phyloP scores from a whole-genome alignment of 2,888 invertebrate genomes.

The Xylocampa areola region DNA sequence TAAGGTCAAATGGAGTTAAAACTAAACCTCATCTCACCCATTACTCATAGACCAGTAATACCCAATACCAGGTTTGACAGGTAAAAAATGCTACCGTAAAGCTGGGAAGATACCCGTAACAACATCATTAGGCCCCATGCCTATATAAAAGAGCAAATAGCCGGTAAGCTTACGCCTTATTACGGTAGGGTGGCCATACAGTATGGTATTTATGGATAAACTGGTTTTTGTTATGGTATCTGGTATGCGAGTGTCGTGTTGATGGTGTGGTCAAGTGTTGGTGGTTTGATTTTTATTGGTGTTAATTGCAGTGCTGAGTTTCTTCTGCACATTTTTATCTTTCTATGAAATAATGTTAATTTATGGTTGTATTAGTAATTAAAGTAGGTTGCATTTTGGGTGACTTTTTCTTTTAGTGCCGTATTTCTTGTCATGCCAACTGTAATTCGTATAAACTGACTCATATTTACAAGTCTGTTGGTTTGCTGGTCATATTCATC shows the following conservation, averaged over 20 bases:
- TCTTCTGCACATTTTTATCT: too few species aligned
- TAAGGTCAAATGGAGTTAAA: conserved; percentile 30
- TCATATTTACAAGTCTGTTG: too few species aligned
- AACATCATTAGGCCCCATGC: conserved; percentile 79
- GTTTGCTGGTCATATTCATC: too few species aligned
- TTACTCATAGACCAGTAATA: conserved; percentile 39
- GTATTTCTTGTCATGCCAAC: too few species aligned
- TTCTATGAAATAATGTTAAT: too few species aligned
- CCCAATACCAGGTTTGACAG: conserved; percentile 71
- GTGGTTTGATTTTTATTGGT: too few species aligned
- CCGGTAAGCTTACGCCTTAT: conserved; percentile 81
- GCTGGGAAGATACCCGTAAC: conserved; percentile 62
- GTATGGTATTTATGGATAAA: not conserved
- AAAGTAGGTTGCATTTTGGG: too few species aligned
- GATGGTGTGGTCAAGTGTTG: too few species aligned
- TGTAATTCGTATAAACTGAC: too few species aligned
- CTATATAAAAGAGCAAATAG: conserved; percentile 78
- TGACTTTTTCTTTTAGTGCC: too few species aligned
- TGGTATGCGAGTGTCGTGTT: not conserved
- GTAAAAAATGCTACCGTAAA: conserved; percentile 81
- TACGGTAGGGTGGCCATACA: conserved; percentile 64
- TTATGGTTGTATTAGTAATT: too few species aligned
- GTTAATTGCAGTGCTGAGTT: too few species aligned
- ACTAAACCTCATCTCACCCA: conserved; percentile 23
- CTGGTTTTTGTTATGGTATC: not conserved